Evolutionary conservation across 2,113 vertebrate species (phyloP).

Genomic region (Centropus unirufus): DNA sequence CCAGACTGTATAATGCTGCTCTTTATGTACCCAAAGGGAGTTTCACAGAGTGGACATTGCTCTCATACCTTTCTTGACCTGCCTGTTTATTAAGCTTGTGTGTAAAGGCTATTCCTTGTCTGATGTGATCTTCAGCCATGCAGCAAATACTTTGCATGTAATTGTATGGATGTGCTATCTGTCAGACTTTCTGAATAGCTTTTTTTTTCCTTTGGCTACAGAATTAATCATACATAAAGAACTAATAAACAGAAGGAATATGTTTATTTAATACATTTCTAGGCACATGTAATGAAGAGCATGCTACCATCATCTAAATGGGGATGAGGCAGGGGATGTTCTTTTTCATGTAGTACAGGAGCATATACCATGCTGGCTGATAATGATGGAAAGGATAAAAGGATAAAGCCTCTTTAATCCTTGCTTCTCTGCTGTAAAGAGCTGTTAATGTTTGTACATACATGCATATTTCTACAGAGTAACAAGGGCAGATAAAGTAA

Average conservation of each 20-base stretch:
- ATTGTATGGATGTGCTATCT: not conserved
- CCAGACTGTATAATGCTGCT: not conserved
- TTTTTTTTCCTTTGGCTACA: not conserved
- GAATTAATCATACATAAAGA: not conserved
- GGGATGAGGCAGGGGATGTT: not conserved
- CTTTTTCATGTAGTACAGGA: constrained; percentile 21
- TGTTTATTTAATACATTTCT: not conserved
- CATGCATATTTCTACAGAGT: constrained; percentile 5
- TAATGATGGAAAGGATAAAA: constrained; percentile 42
- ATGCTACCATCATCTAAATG: not conserved
- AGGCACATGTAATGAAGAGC: not conserved
- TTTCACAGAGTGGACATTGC: not conserved
- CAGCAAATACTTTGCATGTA: constrained; percentile 1
- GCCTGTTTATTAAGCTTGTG: constrained; percentile 22
- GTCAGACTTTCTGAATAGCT: not conserved
- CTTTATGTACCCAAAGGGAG: constrained; percentile 53
- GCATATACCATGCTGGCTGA: not conserved
- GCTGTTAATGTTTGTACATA: constrained; percentile 34
- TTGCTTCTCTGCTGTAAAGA: constrained; percentile 6
- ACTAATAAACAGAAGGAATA: not conserved
- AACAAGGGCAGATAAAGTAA: not conserved
- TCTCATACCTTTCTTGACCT: constrained; percentile 45
- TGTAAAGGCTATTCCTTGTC: not conserved
- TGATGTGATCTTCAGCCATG: not conserved
- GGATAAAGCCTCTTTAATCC: constrained; percentile 43